phyloP scores from a whole-genome alignment of 2,888 invertebrate species.

The Willowsia nigromaculata region DNA sequence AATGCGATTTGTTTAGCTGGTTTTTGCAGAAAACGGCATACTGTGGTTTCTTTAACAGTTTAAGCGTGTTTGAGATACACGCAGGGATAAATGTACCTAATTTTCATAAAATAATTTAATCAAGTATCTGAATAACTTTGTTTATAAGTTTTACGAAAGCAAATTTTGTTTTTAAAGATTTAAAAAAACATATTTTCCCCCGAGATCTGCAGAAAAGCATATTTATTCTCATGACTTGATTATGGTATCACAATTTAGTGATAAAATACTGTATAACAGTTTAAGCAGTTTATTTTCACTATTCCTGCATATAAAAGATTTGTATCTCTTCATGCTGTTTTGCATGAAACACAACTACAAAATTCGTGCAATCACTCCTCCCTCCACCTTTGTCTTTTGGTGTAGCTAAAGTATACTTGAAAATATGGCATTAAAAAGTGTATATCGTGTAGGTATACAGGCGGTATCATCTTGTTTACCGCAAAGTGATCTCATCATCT shows the following conservation, averaged over 20 bases:
- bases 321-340: neutral
- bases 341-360: neutral
- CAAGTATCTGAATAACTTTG: neutral
- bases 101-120: neutral
- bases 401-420: neutral
- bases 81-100: neutral
- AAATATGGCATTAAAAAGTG: neutral
- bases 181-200: neutral
- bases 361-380: neutral
- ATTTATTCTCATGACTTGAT: neutral
- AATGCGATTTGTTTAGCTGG: neutral
- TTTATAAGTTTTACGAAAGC: neutral
- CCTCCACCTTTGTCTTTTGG: neutral
- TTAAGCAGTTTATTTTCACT: no score
- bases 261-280: no score
- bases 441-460: neutral
- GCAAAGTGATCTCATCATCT: constrained; percentile 55
- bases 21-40: constrained; percentile 1
- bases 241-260: neutral
- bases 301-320: no score
- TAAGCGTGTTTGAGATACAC: constrained; percentile 1
- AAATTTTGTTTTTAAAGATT: neutral
- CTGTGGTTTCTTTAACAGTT: constrained; percentile 45
- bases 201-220: neutral
- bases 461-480: constrained; percentile 41